Evolutionary conservation across 2,888 invertebrate species (phyloP).

Genomic region (Andrena hattorfiana): DNA sequence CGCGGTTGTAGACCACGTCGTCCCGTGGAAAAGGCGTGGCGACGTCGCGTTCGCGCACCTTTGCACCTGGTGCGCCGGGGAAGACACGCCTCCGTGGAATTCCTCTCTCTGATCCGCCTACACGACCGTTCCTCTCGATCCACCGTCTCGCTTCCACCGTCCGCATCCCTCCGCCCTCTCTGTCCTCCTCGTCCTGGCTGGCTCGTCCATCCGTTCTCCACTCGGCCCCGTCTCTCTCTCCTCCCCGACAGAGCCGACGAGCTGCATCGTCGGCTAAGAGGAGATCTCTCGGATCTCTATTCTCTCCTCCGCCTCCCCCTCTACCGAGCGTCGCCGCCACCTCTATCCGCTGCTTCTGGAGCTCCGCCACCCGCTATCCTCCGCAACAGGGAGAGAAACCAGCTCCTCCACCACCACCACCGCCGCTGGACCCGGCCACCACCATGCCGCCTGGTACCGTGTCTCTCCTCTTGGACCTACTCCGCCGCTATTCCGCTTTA

Average conservation of each 20-base stretch:
- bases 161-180: constrained; percentile 52
- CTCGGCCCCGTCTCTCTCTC: constrained; percentile 42
- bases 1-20: constrained; percentile 66
- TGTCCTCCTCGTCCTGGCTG: constrained; percentile 73
- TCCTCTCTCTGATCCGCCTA: constrained; percentile 81
- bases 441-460: constrained; percentile 23
- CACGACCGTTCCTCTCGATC: constrained; percentile 72
- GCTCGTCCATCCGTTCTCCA: constrained; percentile 67
- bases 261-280: constrained; percentile 63
- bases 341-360: constrained; percentile 35
- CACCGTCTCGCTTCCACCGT: constrained; percentile 57
- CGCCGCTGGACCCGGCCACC: constrained; percentile 47
- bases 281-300: constrained; percentile 72
- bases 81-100: constrained; percentile 84
- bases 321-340: constrained; percentile 36
- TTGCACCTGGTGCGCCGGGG: constrained; percentile 83
- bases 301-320: constrained; percentile 62
- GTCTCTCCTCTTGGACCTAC: constrained; percentile 59
- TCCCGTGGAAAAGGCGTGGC: constrained; percentile 82
- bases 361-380: constrained; percentile 56
- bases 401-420: constrained; percentile 45
- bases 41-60: constrained; percentile 82
- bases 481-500: constrained; percentile 60
- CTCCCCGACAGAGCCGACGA: constrained; percentile 27
- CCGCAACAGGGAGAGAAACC: constrained; percentile 48